These are phyloP conservation scores for Tuberolachnus salignus DNA, from an alignment of 2,888 invertebrate genomes.

Conservation along the genomic window DNA sequence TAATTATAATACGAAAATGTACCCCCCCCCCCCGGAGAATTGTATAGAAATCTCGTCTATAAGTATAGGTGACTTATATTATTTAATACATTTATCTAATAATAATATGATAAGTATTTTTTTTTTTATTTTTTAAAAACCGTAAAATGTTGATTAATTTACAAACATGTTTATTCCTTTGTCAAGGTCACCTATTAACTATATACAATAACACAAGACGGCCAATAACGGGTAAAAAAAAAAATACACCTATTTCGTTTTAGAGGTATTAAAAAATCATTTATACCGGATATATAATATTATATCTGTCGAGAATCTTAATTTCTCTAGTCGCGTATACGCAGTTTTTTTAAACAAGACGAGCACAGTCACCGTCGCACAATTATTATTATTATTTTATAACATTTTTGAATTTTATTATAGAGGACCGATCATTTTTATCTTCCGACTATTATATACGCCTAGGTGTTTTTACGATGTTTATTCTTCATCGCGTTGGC, in stretches of 20 bases:
- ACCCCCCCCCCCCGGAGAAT: too few relatives aligned
- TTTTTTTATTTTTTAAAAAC: too few relatives aligned
- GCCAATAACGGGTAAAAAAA: conserved; percentile 21
- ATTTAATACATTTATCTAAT: too few relatives aligned
- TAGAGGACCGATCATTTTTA: conserved; percentile 8
- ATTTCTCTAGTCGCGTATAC: background rate
- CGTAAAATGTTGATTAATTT: conserved; percentile 28
- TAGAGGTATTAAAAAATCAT: background rate
- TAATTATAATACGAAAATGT: too few relatives aligned
- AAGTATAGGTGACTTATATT: too few relatives aligned
- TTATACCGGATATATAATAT: background rate
- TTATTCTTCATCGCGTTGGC: background rate
- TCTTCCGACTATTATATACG: background rate
- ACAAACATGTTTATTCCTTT: conserved; percentile 7
- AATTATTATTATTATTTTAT: background rate
- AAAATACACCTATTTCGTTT: conserved; percentile 23
- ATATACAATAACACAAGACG: conserved; percentile 31
- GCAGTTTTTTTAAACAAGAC: background rate
- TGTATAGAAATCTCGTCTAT: too few relatives aligned
- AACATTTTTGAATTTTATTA: conserved; percentile 27
- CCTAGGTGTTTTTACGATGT: conserved; percentile 3
- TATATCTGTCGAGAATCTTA: background rate
- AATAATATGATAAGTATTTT: too few relatives aligned
- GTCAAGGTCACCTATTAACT: background rate
- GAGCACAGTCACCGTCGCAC: background rate